Evolutionary conservation across 2,113 vertebrate genomes (phyloP).

Genomic region (Pedionomus torquatus): DNA sequence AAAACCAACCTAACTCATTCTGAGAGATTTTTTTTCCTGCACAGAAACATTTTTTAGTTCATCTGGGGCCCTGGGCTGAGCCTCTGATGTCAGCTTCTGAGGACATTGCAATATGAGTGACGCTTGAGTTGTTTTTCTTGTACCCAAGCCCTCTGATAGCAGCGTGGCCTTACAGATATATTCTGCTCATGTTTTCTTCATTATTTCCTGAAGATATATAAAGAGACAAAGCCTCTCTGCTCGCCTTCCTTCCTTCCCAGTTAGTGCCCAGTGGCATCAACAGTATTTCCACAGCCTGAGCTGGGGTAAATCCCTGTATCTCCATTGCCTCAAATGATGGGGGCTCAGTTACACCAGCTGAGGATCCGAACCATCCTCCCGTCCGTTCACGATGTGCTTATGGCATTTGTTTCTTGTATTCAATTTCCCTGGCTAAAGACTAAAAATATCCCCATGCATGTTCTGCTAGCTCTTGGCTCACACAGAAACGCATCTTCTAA

Average conservation of each 20-base stretch:
- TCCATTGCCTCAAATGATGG: not conserved
- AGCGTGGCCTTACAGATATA: not conserved
- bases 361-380: not conserved
- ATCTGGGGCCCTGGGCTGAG: not conserved
- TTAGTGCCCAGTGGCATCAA: not conserved
- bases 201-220: not conserved
- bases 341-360: not conserved
- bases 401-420: not conserved
- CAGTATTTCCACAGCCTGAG: not conserved
- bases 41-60: not conserved
- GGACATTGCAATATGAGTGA: not conserved
- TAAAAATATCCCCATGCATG: not conserved
- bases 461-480: not conserved
- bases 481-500: not conserved
- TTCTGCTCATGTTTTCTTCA: not conserved
- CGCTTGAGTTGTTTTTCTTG: not conserved
- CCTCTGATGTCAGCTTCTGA: not conserved
- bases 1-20: accelerated
- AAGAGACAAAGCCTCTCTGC: not conserved
- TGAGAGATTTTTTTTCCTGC: not conserved
- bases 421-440: not conserved
- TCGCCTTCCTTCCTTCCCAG: not conserved
- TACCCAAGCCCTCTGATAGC: not conserved
- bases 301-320: not conserved
- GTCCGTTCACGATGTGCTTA: not conserved